Evolutionary conservation across 2,797 vertebrate species (phyloP).

Genomic region (Cryptoblepharus egeriae): DNA sequence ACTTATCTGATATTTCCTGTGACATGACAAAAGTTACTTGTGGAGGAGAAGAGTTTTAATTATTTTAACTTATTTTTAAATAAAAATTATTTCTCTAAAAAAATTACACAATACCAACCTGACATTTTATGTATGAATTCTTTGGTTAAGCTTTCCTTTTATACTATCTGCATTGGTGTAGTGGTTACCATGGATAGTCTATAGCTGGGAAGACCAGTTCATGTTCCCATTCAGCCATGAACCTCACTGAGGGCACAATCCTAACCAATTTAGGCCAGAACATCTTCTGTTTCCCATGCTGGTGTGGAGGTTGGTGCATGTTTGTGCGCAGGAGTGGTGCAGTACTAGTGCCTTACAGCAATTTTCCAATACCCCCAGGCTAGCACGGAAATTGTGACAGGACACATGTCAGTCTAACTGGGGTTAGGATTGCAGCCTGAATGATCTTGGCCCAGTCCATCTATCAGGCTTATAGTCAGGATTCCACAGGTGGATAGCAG

Average conservation of each 20-base stretch:
- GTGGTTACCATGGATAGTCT: not conserved
- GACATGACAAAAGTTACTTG: not conserved
- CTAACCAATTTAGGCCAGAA: no score
- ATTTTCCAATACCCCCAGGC: no score
- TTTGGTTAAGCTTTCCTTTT: not conserved
- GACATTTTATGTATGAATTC: not conserved
- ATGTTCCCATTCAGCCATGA: not conserved
- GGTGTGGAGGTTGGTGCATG: no score
- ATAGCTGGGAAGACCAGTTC: not conserved
- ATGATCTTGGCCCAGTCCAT: no score
- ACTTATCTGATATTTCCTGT: slow-evolving; percentile 9
- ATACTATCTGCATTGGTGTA: not conserved
- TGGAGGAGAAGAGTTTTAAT: not conserved
- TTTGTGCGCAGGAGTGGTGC: no score
- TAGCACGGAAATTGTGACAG: no score
- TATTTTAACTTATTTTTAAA: not conserved
- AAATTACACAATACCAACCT: not conserved
- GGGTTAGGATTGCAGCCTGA: no score
- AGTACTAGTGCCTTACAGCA: no score
- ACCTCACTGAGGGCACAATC: not conserved
- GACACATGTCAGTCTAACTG: no score
- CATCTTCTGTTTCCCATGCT: no score
- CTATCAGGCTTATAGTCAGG: no score
- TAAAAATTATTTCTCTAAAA: not conserved
- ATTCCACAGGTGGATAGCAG: no score